Evolutionary conservation across 2,888 invertebrate species (phyloP).

Genomic region (Hololepta plana): DNA sequence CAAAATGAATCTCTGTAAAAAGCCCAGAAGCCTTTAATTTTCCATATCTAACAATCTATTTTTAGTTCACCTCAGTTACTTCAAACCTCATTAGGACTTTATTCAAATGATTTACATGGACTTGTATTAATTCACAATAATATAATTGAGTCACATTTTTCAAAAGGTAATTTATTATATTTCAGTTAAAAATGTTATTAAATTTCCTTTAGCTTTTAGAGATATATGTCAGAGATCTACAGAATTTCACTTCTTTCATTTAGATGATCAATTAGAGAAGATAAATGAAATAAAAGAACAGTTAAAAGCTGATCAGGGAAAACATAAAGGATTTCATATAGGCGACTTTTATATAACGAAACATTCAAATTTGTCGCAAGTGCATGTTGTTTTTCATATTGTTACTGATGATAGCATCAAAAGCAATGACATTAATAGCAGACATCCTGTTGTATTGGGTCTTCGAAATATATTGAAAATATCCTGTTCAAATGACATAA

Average conservation of each 20-base stretch:
- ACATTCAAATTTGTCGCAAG: slow-evolving; percentile 88
- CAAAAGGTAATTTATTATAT: slow-evolving; percentile 15
- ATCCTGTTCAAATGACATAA: slow-evolving; percentile 88
- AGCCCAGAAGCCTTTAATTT: slow-evolving; percentile 1
- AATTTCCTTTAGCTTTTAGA: slow-evolving; percentile 37
- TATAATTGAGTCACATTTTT: slow-evolving; percentile 24
- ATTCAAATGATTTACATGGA: slow-evolving; percentile 79
- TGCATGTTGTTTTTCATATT: slow-evolving; percentile 91
- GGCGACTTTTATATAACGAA: slow-evolving; percentile 75
- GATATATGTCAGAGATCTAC: slow-evolving; percentile 61
- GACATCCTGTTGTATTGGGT: slow-evolving; percentile 89
- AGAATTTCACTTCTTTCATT: slow-evolving; percentile 84
- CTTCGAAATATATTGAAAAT: slow-evolving; percentile 87
- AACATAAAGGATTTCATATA: slow-evolving; percentile 13
- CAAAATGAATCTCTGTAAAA: slow-evolving; percentile 6
- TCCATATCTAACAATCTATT: slow-evolving; percentile 7
- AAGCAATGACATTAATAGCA: slow-evolving; percentile 75
- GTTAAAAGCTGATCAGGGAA: slow-evolving; percentile 14
- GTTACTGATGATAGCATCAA: slow-evolving; percentile 61
- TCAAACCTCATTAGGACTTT: slow-evolving; percentile 85
- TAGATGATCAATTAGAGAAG: slow-evolving; percentile 69
- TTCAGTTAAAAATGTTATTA: slow-evolving; percentile 3
- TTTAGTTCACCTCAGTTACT: slow-evolving; percentile 52
- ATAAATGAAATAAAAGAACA: slow-evolving; percentile 26
- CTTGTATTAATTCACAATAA: slow-evolving; percentile 64